Evolutionary conservation across 2,888 invertebrate genomes (phyloP), one percentile per base, ranked within the genome.

Genomic region (Polydrusus tereticollis): DNA sequence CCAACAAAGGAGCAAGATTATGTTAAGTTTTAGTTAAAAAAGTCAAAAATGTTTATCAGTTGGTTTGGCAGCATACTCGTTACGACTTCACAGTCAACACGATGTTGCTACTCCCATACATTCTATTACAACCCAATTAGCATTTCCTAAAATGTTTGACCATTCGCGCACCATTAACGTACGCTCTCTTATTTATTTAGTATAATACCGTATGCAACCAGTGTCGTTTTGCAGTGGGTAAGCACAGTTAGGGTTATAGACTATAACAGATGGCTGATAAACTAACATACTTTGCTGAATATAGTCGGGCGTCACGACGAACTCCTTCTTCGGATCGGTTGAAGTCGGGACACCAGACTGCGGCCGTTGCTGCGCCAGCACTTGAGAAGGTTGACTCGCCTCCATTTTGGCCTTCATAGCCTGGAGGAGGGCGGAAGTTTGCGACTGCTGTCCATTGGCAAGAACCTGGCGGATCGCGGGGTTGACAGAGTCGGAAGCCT

Each of bases 221-320:
- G 74, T 79, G 83, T 85, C 85, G 85, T 85, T 85, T 85, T 85
- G 85, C 85, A 83, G 81, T 85, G 85, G 85, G 84, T 84, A 83
- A 67, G 83, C 81, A 80, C 84, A 85, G 79, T 85, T 85, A 73
- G 85, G 85, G 82, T 85, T 85, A 79, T 84, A 85, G 76, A 86
- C 85, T 73, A 85, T 86, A 78, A 85, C 85, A 77, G 85, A 85
- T 79, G 85, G 84, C 80, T 85, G 85, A 79, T 83, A 85, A 78
- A 85, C 78, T 74, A 85, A 90, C 92, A 91, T 89, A 95, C 96
- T 96, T 90, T 97, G 96, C 84, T 96, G 96, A 79, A 97, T 95
- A 83, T 96, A 96, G 86, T 96, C 95, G 65, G 95, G 94, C 12
- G 96, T 96, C 74, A 97, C 89, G 78, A 95, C 92, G 86, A 96